A percentile compares a stretch with the other conserved stretches of the same genome.
Evolutionary conservation across 2,113 vertebrate genomes (phyloP).

Genomic region (Speoplatyrhinus poulsoni): DNA sequence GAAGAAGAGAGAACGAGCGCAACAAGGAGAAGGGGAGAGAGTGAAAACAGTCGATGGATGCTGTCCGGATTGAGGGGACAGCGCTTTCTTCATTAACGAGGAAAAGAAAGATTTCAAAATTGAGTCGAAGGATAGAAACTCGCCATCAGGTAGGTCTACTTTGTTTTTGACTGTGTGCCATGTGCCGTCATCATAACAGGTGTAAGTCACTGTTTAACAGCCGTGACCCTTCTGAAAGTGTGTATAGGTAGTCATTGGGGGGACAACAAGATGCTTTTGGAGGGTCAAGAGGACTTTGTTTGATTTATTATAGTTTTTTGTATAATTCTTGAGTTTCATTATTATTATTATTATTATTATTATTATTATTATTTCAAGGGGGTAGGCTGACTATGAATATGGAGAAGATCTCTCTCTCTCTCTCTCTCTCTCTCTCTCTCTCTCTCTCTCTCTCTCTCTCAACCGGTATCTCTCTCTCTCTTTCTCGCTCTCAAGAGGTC

Average conservation of each 20-base stretch:
- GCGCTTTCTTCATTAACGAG: conserved; percentile 80
- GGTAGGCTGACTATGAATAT: conserved; percentile 67
- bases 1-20: conserved; percentile 39
- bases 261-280: no score
- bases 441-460: neutral
- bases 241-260: no score
- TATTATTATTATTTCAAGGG: neutral
- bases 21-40: conserved; percentile 63
- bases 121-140: conserved; percentile 84
- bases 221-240: no score
- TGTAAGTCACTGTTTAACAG: no score
- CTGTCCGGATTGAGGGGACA: conserved; percentile 80
- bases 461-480: conserved; percentile 27
- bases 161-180: no score
- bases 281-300: no score
- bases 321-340: no score
- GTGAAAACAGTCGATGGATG: conserved; percentile 83
- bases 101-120: conserved; percentile 82
- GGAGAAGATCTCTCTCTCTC: conserved; percentile 38
- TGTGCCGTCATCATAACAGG: no score
- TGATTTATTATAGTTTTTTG: no score
- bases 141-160: conserved; percentile 73
- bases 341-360: no score
- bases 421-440: neutral
- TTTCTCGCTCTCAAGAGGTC: conserved; percentile 25